Evolutionary conservation across 2,113 vertebrate genomes (phyloP).

Genomic region (Pholis gunnellus): DNA sequence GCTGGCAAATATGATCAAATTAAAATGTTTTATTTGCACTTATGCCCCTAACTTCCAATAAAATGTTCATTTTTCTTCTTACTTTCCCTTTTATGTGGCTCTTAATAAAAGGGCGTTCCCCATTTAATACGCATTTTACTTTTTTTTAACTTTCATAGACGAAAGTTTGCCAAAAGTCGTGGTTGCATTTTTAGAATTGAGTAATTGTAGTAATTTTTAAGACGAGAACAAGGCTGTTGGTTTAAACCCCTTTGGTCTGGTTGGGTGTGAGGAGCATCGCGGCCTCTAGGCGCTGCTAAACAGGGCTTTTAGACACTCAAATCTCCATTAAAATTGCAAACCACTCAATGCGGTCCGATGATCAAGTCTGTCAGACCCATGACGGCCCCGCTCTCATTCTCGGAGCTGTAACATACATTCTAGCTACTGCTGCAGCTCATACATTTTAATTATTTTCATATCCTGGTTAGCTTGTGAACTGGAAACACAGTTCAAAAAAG

Average conservation of each 20-base stretch:
- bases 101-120: background rate
- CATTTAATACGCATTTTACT: background rate
- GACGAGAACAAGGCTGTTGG: background rate
- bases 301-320: slow-evolving; percentile 45
- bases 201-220: background rate
- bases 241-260: background rate
- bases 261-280: background rate
- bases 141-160: background rate
- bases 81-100: background rate
- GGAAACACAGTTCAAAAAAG: slow-evolving; percentile 33
- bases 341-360: slow-evolving; percentile 55
- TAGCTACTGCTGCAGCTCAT: slow-evolving; percentile 35
- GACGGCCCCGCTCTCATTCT: slow-evolving; percentile 36
- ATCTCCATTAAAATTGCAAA: slow-evolving; percentile 71
- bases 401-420: slow-evolving; percentile 40
- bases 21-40: background rate
- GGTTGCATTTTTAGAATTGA: slow-evolving; percentile 8
- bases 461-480: slow-evolving; percentile 39
- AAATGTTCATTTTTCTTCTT: background rate
- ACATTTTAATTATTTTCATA: slow-evolving; percentile 49
- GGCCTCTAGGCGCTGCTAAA: slow-evolving; percentile 26
- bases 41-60: background rate
- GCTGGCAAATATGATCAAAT: background rate
- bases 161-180: background rate
- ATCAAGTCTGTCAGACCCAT: slow-evolving; percentile 49